Evolutionary conservation across 2,888 invertebrate genomes (phyloP), one percentile per base, ranked within the genome.

Genomic region (Gerris lacustris): DNA sequence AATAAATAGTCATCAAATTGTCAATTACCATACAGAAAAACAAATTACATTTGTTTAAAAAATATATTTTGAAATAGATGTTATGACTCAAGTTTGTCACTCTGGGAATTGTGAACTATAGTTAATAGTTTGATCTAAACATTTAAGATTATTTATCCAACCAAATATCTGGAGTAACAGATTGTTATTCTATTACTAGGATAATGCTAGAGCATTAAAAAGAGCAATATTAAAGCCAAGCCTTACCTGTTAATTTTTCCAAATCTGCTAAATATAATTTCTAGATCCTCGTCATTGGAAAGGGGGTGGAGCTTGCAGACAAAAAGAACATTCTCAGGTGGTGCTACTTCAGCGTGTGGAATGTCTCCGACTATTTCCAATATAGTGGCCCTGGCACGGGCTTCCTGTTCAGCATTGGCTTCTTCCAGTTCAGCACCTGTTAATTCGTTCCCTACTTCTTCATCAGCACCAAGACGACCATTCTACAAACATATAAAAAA

Each of bases 231-330:
- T 31, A 4, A 1, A 31, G 31, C 9, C 15, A 55, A 11, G 55
- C 55, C 9, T 71, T 80, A 86, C 83, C 84, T 83, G 66, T 90
- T 87, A 74, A 98, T 94, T 80, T 87, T 88, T 5, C 97, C 98
- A 84, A 97, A 98, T 74, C 98, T 85, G 77, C 95, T 94, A 79
- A 99, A 99, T 76, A 99, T 98, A 44, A 98, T 94, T 83, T 97
- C 96, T 73, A 98, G 83, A 81, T 98, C 96, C 78, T 97, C 97
- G 80, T 96, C 96, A 9, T 89, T 94, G 0, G 99, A 99, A 0
- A 99, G 95, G 0, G 98, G 97, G 83, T 99, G 99, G 31, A 99
- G 83, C 82, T 99, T 99, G 81, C 99, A 99, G 45, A 99, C 95
- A 83, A 99, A 99, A 0, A 99, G 83, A 4, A 99, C 97, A 84